These are phyloP conservation scores for Cromileptes altivelis DNA, from an alignment of 2,113 vertebrate species.

Conservation along the genomic window DNA sequence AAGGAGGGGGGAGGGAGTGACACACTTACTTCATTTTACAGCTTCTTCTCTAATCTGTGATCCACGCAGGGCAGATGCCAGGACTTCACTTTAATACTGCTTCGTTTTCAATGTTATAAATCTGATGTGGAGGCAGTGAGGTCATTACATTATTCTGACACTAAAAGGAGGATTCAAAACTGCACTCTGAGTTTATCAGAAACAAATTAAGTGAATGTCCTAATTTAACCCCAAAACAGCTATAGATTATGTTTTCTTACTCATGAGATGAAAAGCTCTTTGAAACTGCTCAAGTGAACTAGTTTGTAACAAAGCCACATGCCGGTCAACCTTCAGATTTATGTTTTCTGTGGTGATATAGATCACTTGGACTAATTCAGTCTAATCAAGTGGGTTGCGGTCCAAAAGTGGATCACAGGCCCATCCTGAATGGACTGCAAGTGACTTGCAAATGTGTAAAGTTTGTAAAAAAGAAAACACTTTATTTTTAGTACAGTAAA, in stretches of 20 bases:
- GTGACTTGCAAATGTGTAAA: too few species aligned
- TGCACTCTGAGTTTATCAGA: not conserved
- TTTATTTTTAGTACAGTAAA: too few species aligned
- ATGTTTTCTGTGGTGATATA: conserved; percentile 11
- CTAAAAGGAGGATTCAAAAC: not conserved
- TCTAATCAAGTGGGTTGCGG: not conserved
- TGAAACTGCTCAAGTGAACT: not conserved
- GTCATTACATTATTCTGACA: not conserved
- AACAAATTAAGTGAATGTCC: not conserved
- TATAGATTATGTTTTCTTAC: not conserved
- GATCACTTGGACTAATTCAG: conserved; percentile 16
- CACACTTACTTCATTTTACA: conserved; percentile 44
- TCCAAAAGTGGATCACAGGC: too few species aligned
- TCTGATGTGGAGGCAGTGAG: not conserved
- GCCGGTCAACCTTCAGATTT: not conserved
- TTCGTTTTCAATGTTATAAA: conserved; percentile 38
- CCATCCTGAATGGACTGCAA: too few species aligned
- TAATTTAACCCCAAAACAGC: conserved; percentile 5
- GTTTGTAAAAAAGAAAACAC: too few species aligned
- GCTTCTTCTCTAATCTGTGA: conserved; percentile 41
- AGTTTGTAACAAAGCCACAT: not conserved
- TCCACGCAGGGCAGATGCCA: conserved; percentile 38
- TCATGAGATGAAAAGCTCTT: not conserved
- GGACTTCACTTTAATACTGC: conserved; percentile 37
- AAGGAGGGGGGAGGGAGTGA: conserved; percentile 1